Conservation (phyloP, 2,113 vertebrate species). For the Excalfactoria chinensis region DNA sequence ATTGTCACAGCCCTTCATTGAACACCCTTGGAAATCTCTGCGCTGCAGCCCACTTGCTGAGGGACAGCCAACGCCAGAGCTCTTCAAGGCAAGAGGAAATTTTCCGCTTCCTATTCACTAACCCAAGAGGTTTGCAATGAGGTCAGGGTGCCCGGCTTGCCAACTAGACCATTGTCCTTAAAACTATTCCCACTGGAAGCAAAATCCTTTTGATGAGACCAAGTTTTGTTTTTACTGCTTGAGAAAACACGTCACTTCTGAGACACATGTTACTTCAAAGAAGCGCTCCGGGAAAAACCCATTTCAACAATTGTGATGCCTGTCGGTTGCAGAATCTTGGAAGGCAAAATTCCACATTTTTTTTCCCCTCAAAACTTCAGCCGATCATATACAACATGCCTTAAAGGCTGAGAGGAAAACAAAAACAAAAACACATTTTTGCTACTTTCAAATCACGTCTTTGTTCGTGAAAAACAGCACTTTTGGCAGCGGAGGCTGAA, state of each 20-base stretch:
- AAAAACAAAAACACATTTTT: background rate
- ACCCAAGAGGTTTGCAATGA: constrained; percentile 13
- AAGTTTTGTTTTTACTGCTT: constrained; percentile 45
- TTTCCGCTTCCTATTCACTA: constrained; percentile 25
- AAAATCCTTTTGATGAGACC: constrained; percentile 44
- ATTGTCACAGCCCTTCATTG: background rate
- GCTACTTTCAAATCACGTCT: background rate
- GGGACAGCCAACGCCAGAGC: background rate
- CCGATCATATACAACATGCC: constrained; percentile 19
- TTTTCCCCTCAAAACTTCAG: constrained; percentile 11
- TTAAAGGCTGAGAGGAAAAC: constrained; percentile 1
- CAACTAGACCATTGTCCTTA: constrained; percentile 28
- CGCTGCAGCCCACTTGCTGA: background rate
- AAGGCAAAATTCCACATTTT: constrained; percentile 23
- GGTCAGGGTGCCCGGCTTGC: background rate
- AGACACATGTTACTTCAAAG: constrained; percentile 39
- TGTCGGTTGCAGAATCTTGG: constrained; percentile 8
- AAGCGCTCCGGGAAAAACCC: constrained; percentile 31
- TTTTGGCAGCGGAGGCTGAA: constrained; percentile 15
- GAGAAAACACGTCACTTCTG: constrained; percentile 56
- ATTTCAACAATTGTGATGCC: background rate
- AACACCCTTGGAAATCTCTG: background rate
- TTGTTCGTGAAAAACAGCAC: constrained; percentile 34
- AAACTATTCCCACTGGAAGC: constrained; percentile 33
- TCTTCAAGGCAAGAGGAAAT: background rate